phyloP scores from a whole-genome alignment of 2,888 invertebrate genomes.

The Graphium colonna region DNA sequence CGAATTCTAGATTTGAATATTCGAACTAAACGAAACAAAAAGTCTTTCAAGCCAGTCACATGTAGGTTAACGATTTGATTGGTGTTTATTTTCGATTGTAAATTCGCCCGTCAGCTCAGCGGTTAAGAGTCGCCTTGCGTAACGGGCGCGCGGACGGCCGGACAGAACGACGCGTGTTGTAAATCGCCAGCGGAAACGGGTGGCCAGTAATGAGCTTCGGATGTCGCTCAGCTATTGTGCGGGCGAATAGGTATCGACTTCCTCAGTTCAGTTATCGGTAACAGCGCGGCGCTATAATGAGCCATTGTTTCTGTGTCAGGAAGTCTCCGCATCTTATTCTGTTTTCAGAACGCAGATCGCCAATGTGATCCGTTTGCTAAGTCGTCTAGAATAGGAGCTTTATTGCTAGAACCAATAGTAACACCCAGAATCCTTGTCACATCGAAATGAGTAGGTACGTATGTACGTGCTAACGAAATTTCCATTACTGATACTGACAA shows the following conservation, averaged over 20 bases:
- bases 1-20: no score
- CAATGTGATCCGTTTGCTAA: constrained; percentile 50
- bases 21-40: no score
- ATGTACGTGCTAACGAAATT: no score
- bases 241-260: constrained; percentile 78
- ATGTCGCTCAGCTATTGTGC: constrained; percentile 79
- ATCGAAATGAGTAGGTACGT: no score
- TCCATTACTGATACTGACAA: no score
- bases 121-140: constrained; percentile 26
- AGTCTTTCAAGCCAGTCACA: no score
- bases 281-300: constrained; percentile 63
- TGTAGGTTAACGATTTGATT: no score
- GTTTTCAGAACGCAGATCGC: constrained; percentile 53
- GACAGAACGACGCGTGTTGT: constrained; percentile 56
- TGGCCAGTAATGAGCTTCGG: constrained; percentile 76
- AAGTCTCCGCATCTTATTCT: constrained; percentile 60
- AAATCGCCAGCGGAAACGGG: constrained; percentile 74
- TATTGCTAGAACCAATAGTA: neutral
- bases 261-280: constrained; percentile 69
- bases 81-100: neutral
- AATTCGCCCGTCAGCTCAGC: neutral
- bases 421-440: neutral
- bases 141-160: constrained; percentile 44
- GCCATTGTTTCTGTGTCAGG: constrained; percentile 57
- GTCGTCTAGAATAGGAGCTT: neutral